Percentiles rank a stretch among this genome's conserved stretches.
Conservation (phyloP, 2,113 vertebrate genomes). For the Camelus dromedarius region DNA sequence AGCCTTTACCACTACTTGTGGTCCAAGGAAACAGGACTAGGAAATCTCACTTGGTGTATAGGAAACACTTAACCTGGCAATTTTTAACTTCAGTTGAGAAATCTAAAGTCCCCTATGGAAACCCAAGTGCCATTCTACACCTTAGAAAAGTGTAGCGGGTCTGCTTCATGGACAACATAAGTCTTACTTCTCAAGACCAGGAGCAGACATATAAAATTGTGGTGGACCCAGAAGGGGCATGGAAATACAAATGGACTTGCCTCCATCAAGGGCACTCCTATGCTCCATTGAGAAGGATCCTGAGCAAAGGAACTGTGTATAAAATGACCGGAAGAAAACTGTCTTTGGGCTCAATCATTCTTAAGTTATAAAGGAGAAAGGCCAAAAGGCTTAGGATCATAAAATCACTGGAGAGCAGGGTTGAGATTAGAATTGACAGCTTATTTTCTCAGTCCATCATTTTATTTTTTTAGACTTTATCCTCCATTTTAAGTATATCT, state of each 20-base stretch:
- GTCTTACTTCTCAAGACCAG: neutral
- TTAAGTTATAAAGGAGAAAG: neutral
- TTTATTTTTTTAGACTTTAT: neutral
- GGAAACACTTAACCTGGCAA: neutral
- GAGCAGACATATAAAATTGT: neutral
- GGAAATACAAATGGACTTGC: neutral
- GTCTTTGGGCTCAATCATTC: neutral
- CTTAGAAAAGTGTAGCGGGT: neutral
- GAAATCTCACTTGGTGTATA: neutral
- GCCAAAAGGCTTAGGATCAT: neutral
- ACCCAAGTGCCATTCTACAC: neutral
- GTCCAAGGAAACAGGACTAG: neutral
- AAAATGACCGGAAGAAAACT: slow-evolving; percentile 41
- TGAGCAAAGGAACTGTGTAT: neutral
- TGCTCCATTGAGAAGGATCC: neutral
- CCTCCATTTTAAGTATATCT: neutral
- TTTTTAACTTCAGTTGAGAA: neutral
- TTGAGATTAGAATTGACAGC: neutral
- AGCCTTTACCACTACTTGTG: neutral
- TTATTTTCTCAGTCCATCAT: neutral
- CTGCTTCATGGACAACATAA: neutral
- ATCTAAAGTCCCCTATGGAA: neutral
- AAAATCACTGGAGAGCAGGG: neutral
- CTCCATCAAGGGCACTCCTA: neutral
- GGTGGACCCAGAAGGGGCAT: neutral